Percentiles rank a stretch among this genome's conserved stretches.
phyloP scores from a whole-genome alignment of 2,797 vertebrate genomes.

The Phyllotis vaccarum region DNA sequence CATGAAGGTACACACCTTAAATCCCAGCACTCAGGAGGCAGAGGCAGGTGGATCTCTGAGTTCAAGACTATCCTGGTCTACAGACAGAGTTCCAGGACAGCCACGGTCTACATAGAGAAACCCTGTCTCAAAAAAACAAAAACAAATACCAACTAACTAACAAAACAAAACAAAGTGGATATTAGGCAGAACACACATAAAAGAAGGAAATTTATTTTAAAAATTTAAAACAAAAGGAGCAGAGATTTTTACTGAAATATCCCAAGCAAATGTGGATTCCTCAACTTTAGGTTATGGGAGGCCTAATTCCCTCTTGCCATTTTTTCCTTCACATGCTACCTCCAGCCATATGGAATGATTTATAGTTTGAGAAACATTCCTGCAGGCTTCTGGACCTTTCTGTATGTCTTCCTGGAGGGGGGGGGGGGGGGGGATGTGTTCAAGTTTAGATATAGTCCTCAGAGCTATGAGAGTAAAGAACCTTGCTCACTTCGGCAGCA shows the following conservation, averaged over 20 bases:
- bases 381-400: slow-evolving; percentile 19
- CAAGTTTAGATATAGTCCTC: neutral
- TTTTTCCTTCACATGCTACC: neutral
- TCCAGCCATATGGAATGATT: neutral
- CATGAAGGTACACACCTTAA: neutral
- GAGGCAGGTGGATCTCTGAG: neutral
- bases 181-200: neutral
- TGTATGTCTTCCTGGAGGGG: neutral
- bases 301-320: neutral
- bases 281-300: neutral
- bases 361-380: neutral
- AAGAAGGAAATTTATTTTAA: neutral
- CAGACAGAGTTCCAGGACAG: neutral
- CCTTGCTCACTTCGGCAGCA: neutral
- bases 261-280: neutral
- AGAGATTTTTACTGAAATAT: neutral
- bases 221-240: neutral
- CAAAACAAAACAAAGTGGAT: neutral
- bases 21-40: neutral
- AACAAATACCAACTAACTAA: neutral
- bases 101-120: neutral
- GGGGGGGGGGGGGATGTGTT: neutral
- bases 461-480: neutral
- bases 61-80: neutral
- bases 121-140: neutral